Evolutionary conservation across 2,888 invertebrate genomes (phyloP).

Genomic region (Cyclophora punctaria): DNA sequence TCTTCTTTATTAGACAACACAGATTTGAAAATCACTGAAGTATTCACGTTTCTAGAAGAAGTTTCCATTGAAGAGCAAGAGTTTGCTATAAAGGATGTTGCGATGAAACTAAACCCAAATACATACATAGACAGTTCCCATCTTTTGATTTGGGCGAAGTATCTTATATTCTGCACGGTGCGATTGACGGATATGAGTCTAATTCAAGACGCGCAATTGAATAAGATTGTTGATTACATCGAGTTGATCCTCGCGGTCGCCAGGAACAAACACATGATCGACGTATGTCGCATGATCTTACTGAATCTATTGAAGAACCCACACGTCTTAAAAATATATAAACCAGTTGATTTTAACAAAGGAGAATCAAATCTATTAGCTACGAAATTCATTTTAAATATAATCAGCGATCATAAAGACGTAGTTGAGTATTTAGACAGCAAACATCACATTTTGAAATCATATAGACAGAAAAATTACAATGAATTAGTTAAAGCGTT

Average conservation of each 20-base stretch:
- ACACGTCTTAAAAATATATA: constrained; percentile 53
- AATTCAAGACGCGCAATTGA: constrained; percentile 34
- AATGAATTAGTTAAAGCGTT: constrained; percentile 58
- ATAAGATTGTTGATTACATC: constrained; percentile 43
- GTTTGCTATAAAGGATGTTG: constrained; percentile 27
- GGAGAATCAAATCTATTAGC: constrained; percentile 36
- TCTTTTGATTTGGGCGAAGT: constrained; percentile 57
- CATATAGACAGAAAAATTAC: constrained; percentile 73
- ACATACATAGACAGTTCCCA: constrained; percentile 45
- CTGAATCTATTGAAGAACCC: constrained; percentile 52
- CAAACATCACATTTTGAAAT: constrained; percentile 51
- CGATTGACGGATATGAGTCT: constrained; percentile 45
- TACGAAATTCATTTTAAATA: constrained; percentile 49
- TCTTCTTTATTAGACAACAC: constrained; percentile 51
- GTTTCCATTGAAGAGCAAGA: constrained; percentile 31
- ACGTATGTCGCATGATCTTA: constrained; percentile 45
- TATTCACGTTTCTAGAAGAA: constrained; percentile 46
- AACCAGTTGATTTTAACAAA: constrained; percentile 47
- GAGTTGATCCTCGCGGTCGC: constrained; percentile 44
- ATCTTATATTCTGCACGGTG: constrained; percentile 53
- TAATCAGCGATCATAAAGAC: constrained; percentile 40
- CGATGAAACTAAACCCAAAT: constrained; percentile 35
- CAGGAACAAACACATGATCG: constrained; percentile 42
- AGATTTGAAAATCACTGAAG: constrained; percentile 35
- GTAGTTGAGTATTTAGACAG: constrained; percentile 44